Percentiles rank a stretch among this genome's conserved stretches.
These are phyloP conservation scores for Octodonta nipae DNA, from an alignment of 2,888 invertebrate genomes.

Conservation along the genomic window DNA sequence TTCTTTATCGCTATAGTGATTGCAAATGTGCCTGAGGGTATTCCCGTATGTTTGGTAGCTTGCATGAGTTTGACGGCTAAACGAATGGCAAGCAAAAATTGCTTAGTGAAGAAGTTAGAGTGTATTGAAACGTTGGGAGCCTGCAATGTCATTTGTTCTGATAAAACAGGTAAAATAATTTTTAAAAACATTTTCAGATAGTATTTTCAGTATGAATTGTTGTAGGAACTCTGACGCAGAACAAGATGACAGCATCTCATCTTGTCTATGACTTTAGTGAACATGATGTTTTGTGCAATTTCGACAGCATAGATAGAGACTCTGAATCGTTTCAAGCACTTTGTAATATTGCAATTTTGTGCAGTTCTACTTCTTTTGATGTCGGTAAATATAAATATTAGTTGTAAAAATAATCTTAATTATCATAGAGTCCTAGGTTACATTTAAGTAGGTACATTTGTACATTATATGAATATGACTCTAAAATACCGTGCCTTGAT, in stretches of 20 bases:
- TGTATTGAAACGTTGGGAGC: constrained; percentile 18
- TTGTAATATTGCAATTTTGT: no score
- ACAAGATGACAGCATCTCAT: constrained; percentile 17
- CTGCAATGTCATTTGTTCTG: constrained; percentile 20
- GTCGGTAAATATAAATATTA: no score
- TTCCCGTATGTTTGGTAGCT: constrained; percentile 19
- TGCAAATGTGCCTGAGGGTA: constrained; percentile 20
- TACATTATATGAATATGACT: no score
- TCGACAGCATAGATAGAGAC: no score
- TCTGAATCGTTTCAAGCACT: no score
- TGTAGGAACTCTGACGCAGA: constrained; percentile 16
- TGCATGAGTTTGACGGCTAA: constrained; percentile 20
- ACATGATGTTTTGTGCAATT: no score
- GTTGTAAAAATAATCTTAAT: no score
- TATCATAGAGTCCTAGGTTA: no score
- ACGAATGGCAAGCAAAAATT: constrained; percentile 19
- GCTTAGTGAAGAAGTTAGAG: constrained; percentile 19
- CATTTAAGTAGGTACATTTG: no score
- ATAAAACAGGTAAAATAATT: constrained; percentile 16
- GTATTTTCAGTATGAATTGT: not conserved
- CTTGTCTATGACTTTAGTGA: constrained; percentile 17
- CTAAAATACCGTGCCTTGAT: no score
- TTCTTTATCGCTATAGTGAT: constrained; percentile 16
- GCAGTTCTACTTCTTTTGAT: no score
- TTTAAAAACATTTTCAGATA: constrained; percentile 2